Conservation (phyloP, 2,888 invertebrate species). For the Lamellibrachia columna region DNA sequence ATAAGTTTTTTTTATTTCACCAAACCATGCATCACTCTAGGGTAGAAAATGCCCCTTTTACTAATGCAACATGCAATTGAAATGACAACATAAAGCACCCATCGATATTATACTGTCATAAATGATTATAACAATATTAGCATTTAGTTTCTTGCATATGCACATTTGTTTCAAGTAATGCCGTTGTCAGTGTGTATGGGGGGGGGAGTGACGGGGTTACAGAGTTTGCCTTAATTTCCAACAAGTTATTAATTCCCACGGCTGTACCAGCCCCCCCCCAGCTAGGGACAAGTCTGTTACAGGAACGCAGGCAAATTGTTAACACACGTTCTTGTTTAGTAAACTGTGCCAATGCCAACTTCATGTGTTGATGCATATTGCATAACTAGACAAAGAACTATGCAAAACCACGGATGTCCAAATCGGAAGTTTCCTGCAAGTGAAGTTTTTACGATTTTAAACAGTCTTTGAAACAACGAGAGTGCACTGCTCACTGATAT, state of each 20-base stretch:
- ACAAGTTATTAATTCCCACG: too few species aligned
- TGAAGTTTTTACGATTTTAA: neutral
- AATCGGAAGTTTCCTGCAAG: neutral
- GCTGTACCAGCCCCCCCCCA: too few species aligned
- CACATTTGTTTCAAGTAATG: neutral
- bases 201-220: too few species aligned
- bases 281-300: too few species aligned
- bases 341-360: neutral
- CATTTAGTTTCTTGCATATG: slow-evolving; percentile 5
- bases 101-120: neutral
- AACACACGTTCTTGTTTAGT: neutral
- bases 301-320: too few species aligned
- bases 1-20: neutral
- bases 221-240: too few species aligned
- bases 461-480: neutral
- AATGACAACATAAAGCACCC: neutral
- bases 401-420: neutral
- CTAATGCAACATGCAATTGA: neutral
- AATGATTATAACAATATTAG: neutral
- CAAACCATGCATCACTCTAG: neutral
- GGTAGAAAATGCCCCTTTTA: neutral
- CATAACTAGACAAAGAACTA: neutral
- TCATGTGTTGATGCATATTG: neutral
- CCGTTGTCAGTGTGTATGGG: neutral
- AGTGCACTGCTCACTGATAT: too few species aligned